Conservation (phyloP, 1,140 invertebrate species). For the Rhopalosiphum padi region DNA sequence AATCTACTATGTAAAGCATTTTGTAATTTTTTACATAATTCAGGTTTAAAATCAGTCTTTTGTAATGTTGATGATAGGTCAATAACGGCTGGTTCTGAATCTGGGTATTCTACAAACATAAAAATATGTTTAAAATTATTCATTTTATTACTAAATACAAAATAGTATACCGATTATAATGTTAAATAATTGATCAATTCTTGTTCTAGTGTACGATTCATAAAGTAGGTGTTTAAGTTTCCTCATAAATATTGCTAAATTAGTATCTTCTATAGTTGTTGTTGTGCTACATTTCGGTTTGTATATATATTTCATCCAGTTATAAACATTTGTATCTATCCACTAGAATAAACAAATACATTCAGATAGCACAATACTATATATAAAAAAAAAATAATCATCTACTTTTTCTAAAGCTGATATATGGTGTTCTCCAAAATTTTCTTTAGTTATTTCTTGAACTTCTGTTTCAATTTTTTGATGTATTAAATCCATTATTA, state of each 20-base stretch:
- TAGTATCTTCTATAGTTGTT: constrained; percentile 15
- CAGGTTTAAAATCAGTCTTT: constrained; percentile 81
- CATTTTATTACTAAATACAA: neutral
- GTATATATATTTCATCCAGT: constrained; percentile 83
- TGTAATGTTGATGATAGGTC: constrained; percentile 87
- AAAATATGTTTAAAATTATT: neutral
- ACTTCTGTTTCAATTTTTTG: constrained; percentile 81
- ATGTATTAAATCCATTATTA: constrained; percentile 82
- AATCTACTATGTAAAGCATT: constrained; percentile 80
- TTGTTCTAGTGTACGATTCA: constrained; percentile 84
- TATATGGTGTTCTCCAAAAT: constrained; percentile 53
- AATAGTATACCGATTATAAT: constrained; percentile 83
- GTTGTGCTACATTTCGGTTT: constrained; percentile 58
- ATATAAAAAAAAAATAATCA: no score
- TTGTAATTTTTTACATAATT: constrained; percentile 80
- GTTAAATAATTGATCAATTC: constrained; percentile 92
- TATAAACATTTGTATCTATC: constrained; percentile 82
- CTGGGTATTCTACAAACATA: constrained; percentile 80
- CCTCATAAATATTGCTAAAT: constrained; percentile 70
- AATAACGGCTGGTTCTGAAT: constrained; percentile 90
- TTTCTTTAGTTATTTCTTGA: constrained; percentile 64
- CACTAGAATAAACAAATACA: constrained; percentile 67
- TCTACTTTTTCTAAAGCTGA: constrained; percentile 37
- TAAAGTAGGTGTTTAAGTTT: constrained; percentile 87
- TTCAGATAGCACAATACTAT: neutral